Base-by-base conservation (phyloP, 2,797 vertebrate species). In the Salarias fasciatus region DNA sequence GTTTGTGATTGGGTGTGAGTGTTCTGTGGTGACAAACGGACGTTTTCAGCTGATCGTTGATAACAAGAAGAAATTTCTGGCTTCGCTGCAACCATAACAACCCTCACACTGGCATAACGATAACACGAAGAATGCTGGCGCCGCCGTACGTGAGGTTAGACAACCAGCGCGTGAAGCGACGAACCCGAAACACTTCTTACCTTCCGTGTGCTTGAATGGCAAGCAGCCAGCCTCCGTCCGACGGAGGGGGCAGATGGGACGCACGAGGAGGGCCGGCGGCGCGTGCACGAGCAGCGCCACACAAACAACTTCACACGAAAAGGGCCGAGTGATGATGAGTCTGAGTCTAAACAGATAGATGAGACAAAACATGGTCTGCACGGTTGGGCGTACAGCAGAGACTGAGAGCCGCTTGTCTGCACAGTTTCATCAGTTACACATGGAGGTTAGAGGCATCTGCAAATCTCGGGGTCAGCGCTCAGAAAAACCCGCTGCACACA, bases 121-220 rank as follows among this genome's bases (percentile, higher is more conserved):
- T 90, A 90, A 89, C 69, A 78, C 71, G 69, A 79, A 78, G 75
- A 86, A 87, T 76, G 80, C 81, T 88, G 90, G 89, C 86, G 87
- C 90, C 90, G 14, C 36, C 45, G 69, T 70, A 61, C 55, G 47
- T 63, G 56, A 81, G 77, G 77, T 85, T 70, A 85, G 86, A 77
- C 88, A 72, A 81, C 57, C 77, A 28, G 56, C 53, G 48, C 74
- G 64, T 58, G 57, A 65, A 82, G 81, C 78, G 47, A 2, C 59
- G 61, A 80, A 76, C 64, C 11, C 9, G 57, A 61, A 79, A 70
- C 79, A 78, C 80, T 73, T 85, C 51, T 74, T 75, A 69, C 75
- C 64, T 82, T 68, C 66, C 30, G 13, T 63, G 75, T 70, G 67
- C 48, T n/a, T 48, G 66, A 75, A 52, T 7, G 2, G 63, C 38